Base-by-base conservation (phyloP, 1,140 invertebrate species). In the Pogonus chalceus region DNA sequence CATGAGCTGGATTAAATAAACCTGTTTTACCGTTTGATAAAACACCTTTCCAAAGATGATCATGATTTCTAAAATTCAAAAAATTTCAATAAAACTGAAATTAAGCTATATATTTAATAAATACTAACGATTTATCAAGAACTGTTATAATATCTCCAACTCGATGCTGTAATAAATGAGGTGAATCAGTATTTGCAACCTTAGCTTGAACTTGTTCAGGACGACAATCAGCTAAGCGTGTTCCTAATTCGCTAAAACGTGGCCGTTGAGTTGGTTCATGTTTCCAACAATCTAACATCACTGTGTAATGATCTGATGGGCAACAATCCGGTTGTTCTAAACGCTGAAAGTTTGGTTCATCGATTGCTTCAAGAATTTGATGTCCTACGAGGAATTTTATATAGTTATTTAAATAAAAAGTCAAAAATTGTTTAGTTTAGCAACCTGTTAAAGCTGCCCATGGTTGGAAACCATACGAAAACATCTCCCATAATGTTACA, bases 401-500 rank as follows among this genome's bases (percentile, higher is more conserved):
- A n/a, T 35, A 35, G n/a, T n/a, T n/a, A n/a, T n/a, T n/a, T n/a
- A n/a, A n/a, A n/a, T n/a, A n/a, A n/a, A n/a, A n/a, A n/a, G n/a
- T n/a, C 0, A 97, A 70, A 56, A 97, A 96, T 74, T 97, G 85
- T 58, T 92, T n/a, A n/a, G n/a, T n/a, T n/a, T n/a, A n/a, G n/a
- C n/a, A 85, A 0, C 96, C 95, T 0, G 92, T 96, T 20, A 95
- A 76, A 0, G 92, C 95, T 0, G 90, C 88, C 95, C 95, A 98
- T 0, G 96, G 96, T 70, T 97, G 93, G 66, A 95, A 93, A 9
- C 96, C 96, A 65, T 96, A 97, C 10, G 91, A 92, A 67, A 98
- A 98, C 89, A 98, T 95, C 72, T 99, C 96, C 95, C 96, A 99
- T 0, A 99, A 70, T n/a, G 93, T 96, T 0, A 98, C 94, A 9